Percentiles rank a stretch among this genome's conserved stretches.
Conservation (phyloP, 1,140 invertebrate genomes). For the Proales similis region DNA sequence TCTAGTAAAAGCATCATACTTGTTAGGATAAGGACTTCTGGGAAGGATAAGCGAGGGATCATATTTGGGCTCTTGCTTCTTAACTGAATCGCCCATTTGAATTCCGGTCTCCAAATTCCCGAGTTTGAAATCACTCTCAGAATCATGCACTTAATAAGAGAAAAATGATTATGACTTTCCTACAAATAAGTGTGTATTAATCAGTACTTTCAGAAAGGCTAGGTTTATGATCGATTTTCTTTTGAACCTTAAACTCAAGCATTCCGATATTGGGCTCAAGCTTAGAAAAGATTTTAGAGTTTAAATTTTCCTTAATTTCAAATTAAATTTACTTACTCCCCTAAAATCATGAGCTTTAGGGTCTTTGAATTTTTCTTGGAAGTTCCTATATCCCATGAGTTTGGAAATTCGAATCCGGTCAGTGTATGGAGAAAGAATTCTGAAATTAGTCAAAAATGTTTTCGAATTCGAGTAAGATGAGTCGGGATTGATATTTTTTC, state of each 20-base stretch:
- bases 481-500: too few species aligned
- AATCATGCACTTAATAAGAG: background rate
- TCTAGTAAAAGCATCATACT: conserved; percentile 14
- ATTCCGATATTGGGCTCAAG: conserved; percentile 3
- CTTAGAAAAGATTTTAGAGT: conserved; percentile 13
- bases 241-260: conserved; percentile 7
- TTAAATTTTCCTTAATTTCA: too few species aligned
- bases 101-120: conserved; percentile 7
- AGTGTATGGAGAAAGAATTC: conserved; percentile 1
- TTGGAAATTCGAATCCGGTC: conserved; percentile 6
- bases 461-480: too few species aligned
- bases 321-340: conserved; percentile 7
- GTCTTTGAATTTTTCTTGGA: conserved; percentile 14
- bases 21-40: conserved; percentile 12
- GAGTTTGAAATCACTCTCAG: conserved; percentile 13
- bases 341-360: conserved; percentile 30
- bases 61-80: conserved; percentile 20
- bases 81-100: conserved; percentile 29
- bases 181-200: conserved; percentile 16
- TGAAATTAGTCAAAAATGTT: too few species aligned
- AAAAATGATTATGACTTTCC: background rate
- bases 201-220: conserved; percentile 23
- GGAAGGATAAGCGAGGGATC: conserved; percentile 21
- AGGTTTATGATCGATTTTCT: too few species aligned
- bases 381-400: conserved; percentile 21